Base-by-base conservation (phyloP, 23 tunicate genomes). In the Corella eumyota region DNA sequence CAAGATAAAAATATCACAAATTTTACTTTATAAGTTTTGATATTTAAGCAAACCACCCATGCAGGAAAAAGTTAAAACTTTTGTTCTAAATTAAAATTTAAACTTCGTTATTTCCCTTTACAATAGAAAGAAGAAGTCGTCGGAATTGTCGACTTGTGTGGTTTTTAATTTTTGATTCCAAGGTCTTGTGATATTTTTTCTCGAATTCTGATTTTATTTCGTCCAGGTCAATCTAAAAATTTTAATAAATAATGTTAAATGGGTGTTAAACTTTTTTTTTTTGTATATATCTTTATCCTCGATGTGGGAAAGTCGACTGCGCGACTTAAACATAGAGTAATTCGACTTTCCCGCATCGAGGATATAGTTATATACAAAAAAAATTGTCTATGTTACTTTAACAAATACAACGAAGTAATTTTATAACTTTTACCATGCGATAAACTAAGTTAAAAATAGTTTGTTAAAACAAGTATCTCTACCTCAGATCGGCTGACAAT, bases 401-500 rank as follows among this genome's bases (percentile, higher is more conserved):
- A 40, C 11, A 15, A 40, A 15, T 11, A 15, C 15, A 15, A 9
- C 11, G 48, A 40, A 40, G 15, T 40, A 40, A 9, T 40, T 40
- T 40, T 40, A 15, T 9, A 40, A 40, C 13, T 40, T 9, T 40
- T 40, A 40, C 48, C 11, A 15, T 9, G 15, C 13, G 11, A 40
- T 9, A 15, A 9, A 40, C 15, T 15, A 9, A 9, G 11, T 40
- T 40, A 9, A 15, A 11, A 9, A 15, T 15, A 9, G 15, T 11
- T 40, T 40, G 15, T 15, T 40, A 15, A 40, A 40, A 40, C 13
- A 9, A 9, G 32, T 34, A 26, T 37, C 60, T 73, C 45, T 32
- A 87, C 96, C 71, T 87, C 96, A 0, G 96, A 73, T 59, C 87
- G 52, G 32, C 80, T 60, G 56, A 87, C 96, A 35, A 87, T 51